Base-by-base conservation (phyloP, 2,113 vertebrate genomes). In the Cyanistes caeruleus region DNA sequence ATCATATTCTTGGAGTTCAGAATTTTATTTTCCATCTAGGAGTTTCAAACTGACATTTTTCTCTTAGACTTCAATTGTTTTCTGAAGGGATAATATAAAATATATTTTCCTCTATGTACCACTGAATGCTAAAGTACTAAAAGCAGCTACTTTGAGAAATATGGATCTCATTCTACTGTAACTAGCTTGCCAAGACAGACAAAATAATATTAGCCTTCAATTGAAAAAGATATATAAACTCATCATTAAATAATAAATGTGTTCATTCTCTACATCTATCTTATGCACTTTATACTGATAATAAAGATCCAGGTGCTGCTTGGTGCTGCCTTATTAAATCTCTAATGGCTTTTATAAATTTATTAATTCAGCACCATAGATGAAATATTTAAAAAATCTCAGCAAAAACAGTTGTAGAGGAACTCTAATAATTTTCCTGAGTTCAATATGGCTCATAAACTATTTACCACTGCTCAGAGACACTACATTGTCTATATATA, bases 21-120 rank as follows among this genome's bases (percentile, higher is more conserved):
- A 91, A 94, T 93, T 96, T 87, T 64, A 87, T 88, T 96, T 96
- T 94, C 60, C 9, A 37, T 51, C 8, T 49, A 44, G 39, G 68
- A 91, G 27, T 94, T 92, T 68, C 30, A 43, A 94, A 81, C 15
- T 80, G 75, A 75, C 5, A 69, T 89, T 67, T 87, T 96, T 91
- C 65, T 93, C 37, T 55, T 84, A 82, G 86, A 51, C 6, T 60
- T 91, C 56, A 79, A 74, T 23, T 87, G 25, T 76, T 94, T 94
- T 86, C 84, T 84, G 77, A 91, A 58, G 58, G 94, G 30, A 78
- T 30, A 53, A 30, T 33, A 46, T 76, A 60, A 93, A 73, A 79
- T 51, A 73, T 27, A 19, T 60, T 69, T 93, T 84, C 4, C 22
- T 90, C 10, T 59, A 52, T 41, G 77, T 91, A 63, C 4, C 1